A percentile compares a stretch with the other conserved stretches of the same genome.
These are phyloP conservation scores for human (Homo sapiens) DNA, from an alignment of 2,113 vertebrate genomes.

Conservation along the genomic window GRCh38 chr12:92076501-92077000, in stretches of 20 bases:
- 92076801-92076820: background rate
- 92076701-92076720: background rate
- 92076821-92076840: background rate
- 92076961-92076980: background rate
- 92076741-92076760: background rate
- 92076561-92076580: background rate
- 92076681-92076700: background rate
- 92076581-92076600: background rate
- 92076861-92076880: background rate
- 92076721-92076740: background rate
- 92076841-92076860: background rate
- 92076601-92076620: background rate
- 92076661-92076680: background rate
- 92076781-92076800: background rate
- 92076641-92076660: background rate
- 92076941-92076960: background rate
- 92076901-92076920: background rate
- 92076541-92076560: background rate
- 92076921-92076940: background rate
- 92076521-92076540: background rate
- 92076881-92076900: background rate
- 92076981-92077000: background rate
- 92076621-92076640: background rate
- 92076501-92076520: background rate
- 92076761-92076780: background rate